Percentiles rank a stretch among this genome's conserved stretches.
Evolutionary conservation across 2,797 vertebrate species (phyloP).

Genomic region (Eptatretus atami): DNA sequence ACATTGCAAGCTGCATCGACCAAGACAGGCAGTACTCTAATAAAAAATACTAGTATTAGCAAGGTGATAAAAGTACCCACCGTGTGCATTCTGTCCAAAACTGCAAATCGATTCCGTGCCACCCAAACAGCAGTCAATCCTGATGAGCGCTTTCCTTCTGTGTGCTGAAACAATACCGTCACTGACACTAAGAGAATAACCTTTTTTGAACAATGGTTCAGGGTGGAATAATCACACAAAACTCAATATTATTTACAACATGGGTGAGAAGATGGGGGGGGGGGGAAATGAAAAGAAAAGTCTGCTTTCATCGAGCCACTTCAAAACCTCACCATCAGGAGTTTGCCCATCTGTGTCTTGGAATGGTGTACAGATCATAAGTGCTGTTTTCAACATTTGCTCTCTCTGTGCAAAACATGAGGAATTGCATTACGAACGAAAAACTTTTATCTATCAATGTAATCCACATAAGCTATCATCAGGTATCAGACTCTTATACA

Average conservation of each 20-base stretch:
- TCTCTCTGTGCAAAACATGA: conserved; percentile 28
- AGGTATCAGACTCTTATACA: no score
- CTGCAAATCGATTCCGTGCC: conserved; percentile 68
- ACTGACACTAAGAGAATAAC: not conserved
- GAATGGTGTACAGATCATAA: conserved; percentile 73
- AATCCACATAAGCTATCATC: no score
- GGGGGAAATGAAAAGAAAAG: conserved; percentile 9
- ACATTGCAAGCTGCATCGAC: not conserved
- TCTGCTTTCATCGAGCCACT: conserved; percentile 8
- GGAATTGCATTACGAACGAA: not conserved
- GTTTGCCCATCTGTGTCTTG: conserved; percentile 84
- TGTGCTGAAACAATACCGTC: conserved; percentile 22
- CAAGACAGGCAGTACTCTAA: not conserved
- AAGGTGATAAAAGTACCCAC: conserved; percentile 15
- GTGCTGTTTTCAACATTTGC: conserved; percentile 93
- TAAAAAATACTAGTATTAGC: no score
- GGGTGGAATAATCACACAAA: no score
- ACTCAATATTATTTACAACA: conserved; percentile 7
- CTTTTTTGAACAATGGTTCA: no score
- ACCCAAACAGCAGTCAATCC: conserved; percentile 90
- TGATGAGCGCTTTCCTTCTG: conserved; percentile 75
- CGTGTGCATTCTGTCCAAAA: conserved; percentile 81
- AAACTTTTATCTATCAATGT: not conserved
- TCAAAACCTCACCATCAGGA: conserved; percentile 31
- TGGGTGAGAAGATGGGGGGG: conserved; percentile 7